phyloP scores from a whole-genome alignment of 1,140 invertebrate genomes.

The Sinonovacula constricta region DNA sequence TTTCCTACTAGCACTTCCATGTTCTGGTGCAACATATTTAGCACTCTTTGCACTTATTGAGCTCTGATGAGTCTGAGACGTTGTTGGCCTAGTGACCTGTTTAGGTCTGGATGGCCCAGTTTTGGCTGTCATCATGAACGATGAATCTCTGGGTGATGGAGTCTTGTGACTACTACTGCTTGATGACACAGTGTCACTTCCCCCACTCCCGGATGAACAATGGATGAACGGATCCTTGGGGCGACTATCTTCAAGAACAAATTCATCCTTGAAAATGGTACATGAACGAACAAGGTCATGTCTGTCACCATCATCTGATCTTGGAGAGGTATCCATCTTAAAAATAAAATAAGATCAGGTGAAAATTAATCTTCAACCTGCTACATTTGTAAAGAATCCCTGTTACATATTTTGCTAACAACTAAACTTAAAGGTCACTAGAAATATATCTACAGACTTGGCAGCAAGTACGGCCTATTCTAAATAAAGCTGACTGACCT shows the following conservation, averaged over 20 bases:
- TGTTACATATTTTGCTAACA: too few species aligned
- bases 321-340: constrained; percentile 61
- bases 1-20: too few species aligned
- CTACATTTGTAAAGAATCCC: too few species aligned
- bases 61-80: too few species aligned
- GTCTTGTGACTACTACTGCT: constrained; percentile 41
- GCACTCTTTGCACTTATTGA: not conserved
- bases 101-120: too few species aligned
- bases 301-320: constrained; percentile 62
- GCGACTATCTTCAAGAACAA: constrained; percentile 73
- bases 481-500: too few species aligned
- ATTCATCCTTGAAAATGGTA: constrained; percentile 71
- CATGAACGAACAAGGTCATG: constrained; percentile 61
- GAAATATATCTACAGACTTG: too few species aligned
- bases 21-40: not conserved
- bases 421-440: too few species aligned
- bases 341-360: too few species aligned
- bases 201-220: constrained; percentile 61
- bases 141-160: constrained; percentile 31
- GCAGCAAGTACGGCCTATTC: too few species aligned
- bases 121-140: constrained; percentile 2
- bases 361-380: too few species aligned
- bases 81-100: too few species aligned
- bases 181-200: constrained; percentile 45
- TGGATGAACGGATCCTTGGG: constrained; percentile 66